Percentiles rank a stretch among this genome's conserved stretches.
Conservation (phyloP, 2,113 vertebrate species). For the Oenanthe oenanthe region DNA sequence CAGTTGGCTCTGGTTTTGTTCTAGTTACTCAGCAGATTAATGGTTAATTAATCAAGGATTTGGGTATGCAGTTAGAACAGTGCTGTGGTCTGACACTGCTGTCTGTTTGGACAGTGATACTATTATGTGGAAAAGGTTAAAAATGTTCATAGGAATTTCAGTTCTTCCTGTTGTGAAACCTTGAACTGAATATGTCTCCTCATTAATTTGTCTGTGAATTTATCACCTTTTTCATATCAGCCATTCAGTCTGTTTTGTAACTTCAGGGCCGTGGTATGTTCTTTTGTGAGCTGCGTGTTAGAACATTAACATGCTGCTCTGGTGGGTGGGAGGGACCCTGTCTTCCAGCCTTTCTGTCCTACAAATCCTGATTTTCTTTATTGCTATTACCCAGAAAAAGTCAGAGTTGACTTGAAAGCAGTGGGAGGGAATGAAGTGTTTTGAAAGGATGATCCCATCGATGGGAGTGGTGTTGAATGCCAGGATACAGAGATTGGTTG, state of each 20-base stretch:
- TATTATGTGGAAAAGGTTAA: neutral
- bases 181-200: neutral
- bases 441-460: neutral
- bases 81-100: neutral
- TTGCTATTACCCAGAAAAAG: neutral
- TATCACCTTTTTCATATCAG: neutral
- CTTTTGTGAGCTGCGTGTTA: neutral
- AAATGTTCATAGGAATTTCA: neutral
- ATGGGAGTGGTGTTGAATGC: neutral
- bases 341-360: neutral
- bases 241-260: neutral
- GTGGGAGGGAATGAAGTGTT: neutral
- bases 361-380: neutral
- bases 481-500: neutral
- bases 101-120: neutral
- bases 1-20: neutral
- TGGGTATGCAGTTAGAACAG: neutral
- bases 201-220: neutral
- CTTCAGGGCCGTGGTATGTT: neutral
- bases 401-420: neutral
- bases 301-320: constrained; percentile 30
- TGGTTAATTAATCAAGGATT: neutral
- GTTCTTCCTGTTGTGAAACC: neutral
- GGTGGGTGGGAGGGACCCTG: neutral
- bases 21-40: neutral